Evolutionary conservation across 2,113 vertebrate species (phyloP), one percentile per base, ranked within the genome.

Genomic region (Ceuthmochares aereus): DNA sequence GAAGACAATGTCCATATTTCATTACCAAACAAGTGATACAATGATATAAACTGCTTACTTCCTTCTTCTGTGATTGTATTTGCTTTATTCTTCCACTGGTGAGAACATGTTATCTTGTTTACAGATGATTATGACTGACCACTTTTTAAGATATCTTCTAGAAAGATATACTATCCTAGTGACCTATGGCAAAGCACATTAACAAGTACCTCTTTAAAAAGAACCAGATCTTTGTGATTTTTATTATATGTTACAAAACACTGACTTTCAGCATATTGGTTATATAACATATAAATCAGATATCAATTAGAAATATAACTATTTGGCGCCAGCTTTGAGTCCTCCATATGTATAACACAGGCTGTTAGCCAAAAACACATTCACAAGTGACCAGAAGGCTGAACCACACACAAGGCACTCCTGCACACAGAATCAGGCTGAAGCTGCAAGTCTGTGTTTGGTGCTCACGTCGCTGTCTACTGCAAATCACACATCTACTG

Each of bases 401-500:
- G 37, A 74, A 60, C 14, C 36, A 67, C 3, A 3, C 47, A 43
- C 29, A 58, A 27, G 9, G 51, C 25, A 47, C 12, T 30, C 12
- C 47, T 30, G 5, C 23, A 32, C 26, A 64, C 1, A 4, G 51
- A 89, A 2, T n/a, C 14, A 34, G 70, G 51, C 32, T 56, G 40
- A n/a, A 89, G 27, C 62, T 69, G 62, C 52, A 66, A n/a, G 32
- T 51, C 59, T 17, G 9, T 1, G 2, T 14, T 34, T 40, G 20
- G 49, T 10, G 49, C 7, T 76, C 0, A 0, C 2, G 2, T 9
- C 2, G 1, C 5, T 32, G 59, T 19, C 60, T 78, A 34, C 2
- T 32, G 52, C 1, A 2, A 81, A 42, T 3, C 1, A 2, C 25
- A 64, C 5, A 56, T 49, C 47, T 49, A 23, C 77, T 34, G 25